Evolutionary conservation across 2,113 vertebrate genomes (phyloP).

Genomic region (Helogale parvula): DNA sequence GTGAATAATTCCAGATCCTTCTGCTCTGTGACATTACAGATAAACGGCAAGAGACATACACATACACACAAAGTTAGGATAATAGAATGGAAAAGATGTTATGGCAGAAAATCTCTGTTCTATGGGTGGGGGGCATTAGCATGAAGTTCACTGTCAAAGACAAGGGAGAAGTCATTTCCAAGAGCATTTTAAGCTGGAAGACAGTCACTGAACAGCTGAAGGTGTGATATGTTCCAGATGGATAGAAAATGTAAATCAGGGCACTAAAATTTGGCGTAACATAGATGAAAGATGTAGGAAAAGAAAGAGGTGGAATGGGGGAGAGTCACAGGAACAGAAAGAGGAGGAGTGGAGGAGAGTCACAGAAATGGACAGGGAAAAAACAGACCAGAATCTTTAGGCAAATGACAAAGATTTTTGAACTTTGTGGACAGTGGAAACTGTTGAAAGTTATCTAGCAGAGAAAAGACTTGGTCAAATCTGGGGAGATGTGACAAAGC

Average conservation of each 20-base stretch:
- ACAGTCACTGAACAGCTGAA: neutral
- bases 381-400: neutral
- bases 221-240: neutral
- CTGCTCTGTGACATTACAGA: neutral
- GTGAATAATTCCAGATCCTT: neutral
- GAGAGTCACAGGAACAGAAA: neutral
- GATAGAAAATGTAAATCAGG: slow-evolving; percentile 9
- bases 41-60: neutral
- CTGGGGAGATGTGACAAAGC: neutral
- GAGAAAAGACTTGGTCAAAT: neutral
- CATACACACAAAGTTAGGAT: neutral
- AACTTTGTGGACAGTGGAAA: neutral
- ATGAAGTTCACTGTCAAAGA: neutral
- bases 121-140: neutral
- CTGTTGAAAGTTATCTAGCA: neutral
- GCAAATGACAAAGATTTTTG: slow-evolving; percentile 10
- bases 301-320: neutral
- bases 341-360: neutral
- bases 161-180: neutral
- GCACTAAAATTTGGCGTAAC: neutral
- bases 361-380: neutral
- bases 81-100: neutral
- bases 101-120: neutral
- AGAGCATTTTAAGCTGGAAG: neutral
- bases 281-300: neutral